These are phyloP conservation scores for Cladorhizidae sp. DNA, from an alignment of 37 sponge, comb jelly and placozoan species.

Conservation along the genomic window DNA sequence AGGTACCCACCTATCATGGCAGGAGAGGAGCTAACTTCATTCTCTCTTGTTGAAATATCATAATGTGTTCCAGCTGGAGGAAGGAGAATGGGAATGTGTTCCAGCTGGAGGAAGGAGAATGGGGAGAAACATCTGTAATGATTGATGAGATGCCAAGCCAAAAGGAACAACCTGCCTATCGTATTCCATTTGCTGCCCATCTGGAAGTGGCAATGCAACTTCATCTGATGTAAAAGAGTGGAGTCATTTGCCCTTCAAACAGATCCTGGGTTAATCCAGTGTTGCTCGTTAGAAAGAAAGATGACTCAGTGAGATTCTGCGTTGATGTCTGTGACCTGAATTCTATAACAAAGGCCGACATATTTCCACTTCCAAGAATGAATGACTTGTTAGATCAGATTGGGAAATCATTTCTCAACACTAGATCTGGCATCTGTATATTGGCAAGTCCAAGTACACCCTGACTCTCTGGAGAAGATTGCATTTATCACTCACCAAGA, in stretches of 20 bases:
- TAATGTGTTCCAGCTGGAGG: constrained; percentile 25
- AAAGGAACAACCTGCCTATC: background rate
- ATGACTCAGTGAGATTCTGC: background rate
- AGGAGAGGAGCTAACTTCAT: background rate
- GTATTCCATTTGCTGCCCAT: background rate
- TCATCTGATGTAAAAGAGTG: background rate
- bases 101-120: constrained; percentile 24
- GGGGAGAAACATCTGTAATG: no score
- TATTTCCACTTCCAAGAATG: background rate
- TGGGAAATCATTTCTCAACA: background rate
- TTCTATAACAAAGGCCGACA: background rate
- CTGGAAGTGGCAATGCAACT: background rate
- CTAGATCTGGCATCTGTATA: background rate
- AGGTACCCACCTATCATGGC: background rate
- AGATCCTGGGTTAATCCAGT: background rate
- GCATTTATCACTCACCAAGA: background rate
- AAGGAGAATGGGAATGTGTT: constrained; percentile 45
- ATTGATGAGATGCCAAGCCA: no score
- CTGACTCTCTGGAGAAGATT: constrained; percentile 6
- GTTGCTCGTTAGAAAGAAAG: background rate
- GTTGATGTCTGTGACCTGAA: background rate
- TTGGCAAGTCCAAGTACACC: background rate
- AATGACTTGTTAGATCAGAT: background rate
- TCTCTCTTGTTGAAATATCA: background rate
- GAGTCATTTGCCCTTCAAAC: no score